Base-by-base conservation (phyloP, 2,888 invertebrate genomes). In the Melanargia galathea region DNA sequence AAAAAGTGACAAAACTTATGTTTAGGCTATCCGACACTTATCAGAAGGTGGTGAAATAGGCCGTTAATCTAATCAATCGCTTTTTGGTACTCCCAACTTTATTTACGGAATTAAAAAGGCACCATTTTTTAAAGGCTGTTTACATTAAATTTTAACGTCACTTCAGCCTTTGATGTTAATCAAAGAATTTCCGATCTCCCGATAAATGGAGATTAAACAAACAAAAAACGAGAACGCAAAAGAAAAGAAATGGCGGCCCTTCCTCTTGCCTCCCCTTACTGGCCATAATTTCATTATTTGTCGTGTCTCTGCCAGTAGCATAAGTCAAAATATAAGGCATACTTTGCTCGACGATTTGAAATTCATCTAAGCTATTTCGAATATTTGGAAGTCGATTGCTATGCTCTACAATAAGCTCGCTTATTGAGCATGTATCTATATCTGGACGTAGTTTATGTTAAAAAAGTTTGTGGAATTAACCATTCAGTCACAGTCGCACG, bases 131-230 rank as follows among this genome's bases (percentile, higher is more conserved):
- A 51, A 55, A 56, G 55, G 38, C 56, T 62, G 61, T 54, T 63
- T 59, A 43, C 77, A 80, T 83, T 55, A 58, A 55, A 83, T 83
- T 81, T 84, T 83, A 82, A 83, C 82, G 80, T 80, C 76, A 73
- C 76, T 79, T 75, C 76, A 73, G 77, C 79, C 82, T 87, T 87
- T 86, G 86, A 87, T 85, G 83, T 84, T 85, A 84, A 87, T 87
- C 75, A 77, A 73, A 73, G 55, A 60, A 60, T 63, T 57, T 62
- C 22, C 64, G 82, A 86, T 86, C 84, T 83, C 76, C 83, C 84
- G 84, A 84, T 85, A 86, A 84, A 85, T 84, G 83, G 82, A 80
- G 83, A 81, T 83, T 83, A 80, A 79, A 83, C 84, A 86, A 84
- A 86, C 84, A 83, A 48, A 84, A 46, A 58, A 35, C 22, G 35